Base-by-base conservation (phyloP, 2,888 invertebrate species). In the Buathra laborator region DNA sequence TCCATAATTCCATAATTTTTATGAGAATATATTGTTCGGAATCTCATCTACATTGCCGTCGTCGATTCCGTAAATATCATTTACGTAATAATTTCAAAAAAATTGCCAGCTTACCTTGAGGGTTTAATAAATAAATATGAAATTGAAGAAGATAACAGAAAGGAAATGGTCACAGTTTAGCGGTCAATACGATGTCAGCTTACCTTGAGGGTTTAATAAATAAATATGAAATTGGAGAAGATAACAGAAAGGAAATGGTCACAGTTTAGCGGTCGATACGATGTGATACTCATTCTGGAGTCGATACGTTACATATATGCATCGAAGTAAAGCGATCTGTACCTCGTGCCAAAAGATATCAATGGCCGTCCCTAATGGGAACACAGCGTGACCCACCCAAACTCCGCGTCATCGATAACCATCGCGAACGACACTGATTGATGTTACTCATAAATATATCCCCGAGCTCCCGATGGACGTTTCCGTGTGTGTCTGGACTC, bases 321-420 rank as follows among this genome's bases (percentile, higher is more conserved):
- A 48, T 66, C 70, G 37, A 80, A 48, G 19, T 19, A 64, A 62
- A 72, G 68, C 68, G 46, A 76, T 75, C 56, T 48, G 64, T 76
- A 76, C 59, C 37, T 62, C 16, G 16, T 67, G 67, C 37, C 75
- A 51, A 83, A 79, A 76, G 19, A 83, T 83, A 67, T 83, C 53
- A 67, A 72, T 80, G 46, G 68, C 59, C 19, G 19, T 59, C 29
- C 56, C 76, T 76, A 76, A 85, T 74, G 72, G 68, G 37, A 66
- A 48, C 46, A 19, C 83, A 75, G 37, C 72, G 62, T 66, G 80
- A 83, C 59, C 76, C 62, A 68, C 46, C 37, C 74, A 72, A 80
- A 72, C 79, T 80, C 76, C 59, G 67, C 59, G 71, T 83, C 80
- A 81, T 84, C 83, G 76, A 84, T 86, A 83, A 78, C 83, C 70